Conservation (phyloP, 1,140 invertebrate genomes). For the Aricia agestis region DNA sequence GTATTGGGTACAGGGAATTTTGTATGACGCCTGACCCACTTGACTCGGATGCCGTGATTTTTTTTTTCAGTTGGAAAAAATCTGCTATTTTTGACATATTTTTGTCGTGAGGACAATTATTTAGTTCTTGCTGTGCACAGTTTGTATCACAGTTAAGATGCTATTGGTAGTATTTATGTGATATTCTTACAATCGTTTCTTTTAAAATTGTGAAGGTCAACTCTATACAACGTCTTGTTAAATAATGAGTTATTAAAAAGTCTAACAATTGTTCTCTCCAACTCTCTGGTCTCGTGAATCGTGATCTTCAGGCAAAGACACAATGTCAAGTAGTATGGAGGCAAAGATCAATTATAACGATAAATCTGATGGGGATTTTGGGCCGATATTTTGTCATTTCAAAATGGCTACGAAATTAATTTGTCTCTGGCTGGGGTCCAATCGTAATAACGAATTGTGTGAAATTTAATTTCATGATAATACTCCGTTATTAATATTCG, state of each 20-base stretch:
- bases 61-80: neutral
- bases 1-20: neutral
- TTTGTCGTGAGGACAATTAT: too few relatives aligned
- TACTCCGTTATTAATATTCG: slow-evolving; percentile 10
- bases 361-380: neutral
- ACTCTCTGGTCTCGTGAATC: neutral
- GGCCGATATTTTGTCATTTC: slow-evolving; percentile 10
- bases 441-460: slow-evolving; percentile 12
- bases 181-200: too few relatives aligned
- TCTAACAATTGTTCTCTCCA: too few relatives aligned
- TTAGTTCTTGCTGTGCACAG: too few relatives aligned
- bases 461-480: slow-evolving; percentile 7
- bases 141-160: too few relatives aligned
- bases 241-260: too few relatives aligned
- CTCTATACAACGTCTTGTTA: too few relatives aligned
- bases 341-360: neutral
- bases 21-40: neutral
- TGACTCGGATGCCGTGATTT: neutral
- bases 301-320: neutral
- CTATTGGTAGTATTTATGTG: too few relatives aligned
- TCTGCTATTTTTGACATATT: too few relatives aligned
- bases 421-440: slow-evolving; percentile 5
- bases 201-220: too few relatives aligned
- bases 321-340: neutral
- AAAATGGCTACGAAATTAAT: slow-evolving; percentile 11